Conservation (phyloP, 1,140 invertebrate species). For the Zaprionus africanus region DNA sequence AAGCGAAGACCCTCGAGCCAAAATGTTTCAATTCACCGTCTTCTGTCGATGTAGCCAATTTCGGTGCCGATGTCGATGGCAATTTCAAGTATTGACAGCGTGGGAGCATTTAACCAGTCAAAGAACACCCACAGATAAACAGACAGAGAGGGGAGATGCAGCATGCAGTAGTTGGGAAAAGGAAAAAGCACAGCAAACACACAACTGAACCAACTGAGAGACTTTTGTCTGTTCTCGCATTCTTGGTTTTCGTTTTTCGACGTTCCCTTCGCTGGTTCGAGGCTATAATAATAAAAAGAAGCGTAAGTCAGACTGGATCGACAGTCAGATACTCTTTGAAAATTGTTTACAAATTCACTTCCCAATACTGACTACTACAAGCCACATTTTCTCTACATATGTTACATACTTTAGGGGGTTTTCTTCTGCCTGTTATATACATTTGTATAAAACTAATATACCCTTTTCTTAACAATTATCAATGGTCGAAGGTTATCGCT, state of each 20-base stretch:
- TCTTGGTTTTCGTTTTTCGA: constrained; percentile 24
- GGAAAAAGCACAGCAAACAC: neutral
- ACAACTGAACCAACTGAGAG: constrained; percentile 42
- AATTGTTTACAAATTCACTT: neutral
- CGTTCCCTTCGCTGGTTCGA: constrained; percentile 41
- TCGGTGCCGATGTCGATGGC: constrained; percentile 38
- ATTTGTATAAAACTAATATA: neutral
- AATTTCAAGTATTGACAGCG: constrained; percentile 72
- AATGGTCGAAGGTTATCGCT: neutral
- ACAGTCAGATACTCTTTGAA: neutral
- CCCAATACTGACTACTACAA: neutral
- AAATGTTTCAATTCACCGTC: constrained; percentile 13
- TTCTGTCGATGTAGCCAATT: constrained; percentile 19
- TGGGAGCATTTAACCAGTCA: constrained; percentile 69
- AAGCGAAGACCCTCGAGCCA: neutral
- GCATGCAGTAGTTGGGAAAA: neutral
- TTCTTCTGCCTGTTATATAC: neutral
- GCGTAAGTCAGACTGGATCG: neutral
- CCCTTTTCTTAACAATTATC: neutral
- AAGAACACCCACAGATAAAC: constrained; percentile 34
- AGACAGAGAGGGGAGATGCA: constrained; percentile 14
- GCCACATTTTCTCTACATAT: neutral
- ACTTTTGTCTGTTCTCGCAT: constrained; percentile 56
- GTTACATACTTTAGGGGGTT: too few relatives aligned
- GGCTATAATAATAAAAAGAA: constrained; percentile 76